Evolutionary conservation across 2,797 vertebrate species (phyloP), one percentile per base, ranked within the genome.

Genomic region (Salmo trutta): DNA sequence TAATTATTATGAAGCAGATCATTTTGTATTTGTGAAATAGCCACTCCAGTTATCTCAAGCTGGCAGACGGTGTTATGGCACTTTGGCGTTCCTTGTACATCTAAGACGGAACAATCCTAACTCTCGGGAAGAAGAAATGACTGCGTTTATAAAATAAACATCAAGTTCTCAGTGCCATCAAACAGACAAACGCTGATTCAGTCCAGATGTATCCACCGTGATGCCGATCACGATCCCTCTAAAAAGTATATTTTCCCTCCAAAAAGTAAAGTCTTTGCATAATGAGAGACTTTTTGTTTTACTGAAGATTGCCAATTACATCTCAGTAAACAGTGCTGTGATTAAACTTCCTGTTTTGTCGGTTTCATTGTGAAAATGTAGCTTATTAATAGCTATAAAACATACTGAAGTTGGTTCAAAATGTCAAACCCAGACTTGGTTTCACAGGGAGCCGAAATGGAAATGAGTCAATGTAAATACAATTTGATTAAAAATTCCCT

Each of bases 381-480:
- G 91, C 41, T 47, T 47, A 47, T 12, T 83, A 89, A 91, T 90
- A 89, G 88, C 91, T 87, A 90, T 89, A 80, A 75, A 75, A 56
- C 71, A 79, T 3, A 47, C 78, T 82, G 77, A 93, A 91, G 89
- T 93, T 94, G 93, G 91, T 92, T 92, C 82, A 89, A 93, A 92
- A 93, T 92, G 92, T 91, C 92, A 93, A 83, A 87, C 86, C 86
- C 77, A 78, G 89, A 93, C 90, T 90, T 92, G 83, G 92, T 89
- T 90, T 89, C 4, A 3, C 88, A 82, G 90, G 88, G 82, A 77
- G 79, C 90, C 86, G 84, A 88, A 93, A 92, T 93, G 89, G 91
- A 92, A 94, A 92, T 91, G 86, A 94, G 89, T 92, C 90, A 94
- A 92, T 93, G 93, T 93, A 93, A 93, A 94, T 92, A 95, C 93